These are phyloP conservation scores for Xiphorhynchus elegans DNA, from an alignment of 2,113 vertebrate species.

Conservation along the genomic window DNA sequence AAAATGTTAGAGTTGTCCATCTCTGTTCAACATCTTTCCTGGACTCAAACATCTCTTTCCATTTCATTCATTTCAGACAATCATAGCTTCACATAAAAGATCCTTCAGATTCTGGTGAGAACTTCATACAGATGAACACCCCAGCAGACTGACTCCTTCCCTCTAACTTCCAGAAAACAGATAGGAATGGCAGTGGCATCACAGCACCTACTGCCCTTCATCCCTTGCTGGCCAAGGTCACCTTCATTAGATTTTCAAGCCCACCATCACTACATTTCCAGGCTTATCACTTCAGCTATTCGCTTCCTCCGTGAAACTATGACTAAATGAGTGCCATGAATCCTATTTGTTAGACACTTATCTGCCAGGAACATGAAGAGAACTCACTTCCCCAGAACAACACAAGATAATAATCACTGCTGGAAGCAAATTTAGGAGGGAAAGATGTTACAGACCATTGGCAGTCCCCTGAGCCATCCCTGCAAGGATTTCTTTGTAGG, in stretches of 20 bases:
- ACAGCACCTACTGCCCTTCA: not conserved
- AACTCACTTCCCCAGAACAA: not conserved
- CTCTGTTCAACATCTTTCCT: not conserved
- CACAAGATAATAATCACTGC: not conserved
- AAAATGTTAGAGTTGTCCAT: not conserved
- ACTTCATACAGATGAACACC: not conserved
- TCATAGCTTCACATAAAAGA: not conserved
- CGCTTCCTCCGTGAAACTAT: not conserved
- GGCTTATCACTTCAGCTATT: not conserved
- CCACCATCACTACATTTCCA: not conserved
- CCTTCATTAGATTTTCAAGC: not conserved
- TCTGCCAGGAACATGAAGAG: not conserved
- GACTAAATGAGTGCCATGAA: not conserved
- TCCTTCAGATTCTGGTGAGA: not conserved
- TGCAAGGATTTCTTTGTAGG: not conserved
- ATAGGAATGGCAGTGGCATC: not conserved
- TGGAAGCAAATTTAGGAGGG: not conserved
- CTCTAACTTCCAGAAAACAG: not conserved
- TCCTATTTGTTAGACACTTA: not conserved
- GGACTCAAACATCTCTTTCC: not conserved
- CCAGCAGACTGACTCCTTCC: not conserved
- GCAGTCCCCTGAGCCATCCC: not conserved
- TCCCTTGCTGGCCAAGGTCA: not conserved
- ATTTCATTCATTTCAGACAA: not conserved
- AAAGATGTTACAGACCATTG: not conserved